A percentile compares a stretch with the other conserved stretches of the same genome.
phyloP scores from a whole-genome alignment of 2,797 vertebrate genomes.

The Graptemys geographica region DNA sequence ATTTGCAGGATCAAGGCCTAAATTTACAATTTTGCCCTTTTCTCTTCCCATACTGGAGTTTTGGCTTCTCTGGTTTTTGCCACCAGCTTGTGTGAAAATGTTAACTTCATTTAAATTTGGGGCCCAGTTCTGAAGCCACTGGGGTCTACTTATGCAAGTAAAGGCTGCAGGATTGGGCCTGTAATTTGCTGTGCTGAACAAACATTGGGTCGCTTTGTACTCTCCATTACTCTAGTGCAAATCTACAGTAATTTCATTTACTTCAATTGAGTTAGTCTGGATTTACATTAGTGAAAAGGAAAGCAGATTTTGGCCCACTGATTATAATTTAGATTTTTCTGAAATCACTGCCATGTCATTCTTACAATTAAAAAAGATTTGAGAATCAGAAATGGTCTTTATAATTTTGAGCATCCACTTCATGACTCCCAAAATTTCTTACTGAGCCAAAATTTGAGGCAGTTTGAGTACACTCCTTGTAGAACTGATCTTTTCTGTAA shows the following conservation, averaged over 20 bases:
- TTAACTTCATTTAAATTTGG: not conserved
- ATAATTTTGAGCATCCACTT: not conserved
- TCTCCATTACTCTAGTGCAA: rapidly evolving
- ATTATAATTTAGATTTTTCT: not conserved
- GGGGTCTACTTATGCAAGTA: not conserved
- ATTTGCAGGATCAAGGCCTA: rapidly evolving
- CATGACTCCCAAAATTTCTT: not conserved
- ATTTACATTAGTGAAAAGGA: not conserved
- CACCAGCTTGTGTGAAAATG: not conserved
- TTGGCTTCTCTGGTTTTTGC: not conserved
- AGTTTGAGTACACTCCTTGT: not conserved
- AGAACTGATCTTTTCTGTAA: not conserved
- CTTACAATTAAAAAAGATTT: not conserved
- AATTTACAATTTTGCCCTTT: not conserved
- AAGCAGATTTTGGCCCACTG: not conserved
- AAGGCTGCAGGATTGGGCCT: rapidly evolving
- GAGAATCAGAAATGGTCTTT: not conserved
- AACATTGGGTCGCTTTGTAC: rapidly evolving
- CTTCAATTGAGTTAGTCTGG: not conserved
- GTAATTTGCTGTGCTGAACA: rapidly evolving
- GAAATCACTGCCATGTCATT: rapidly evolving
- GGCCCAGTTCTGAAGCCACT: not conserved
- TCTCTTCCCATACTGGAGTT: not conserved
- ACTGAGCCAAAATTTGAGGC: not conserved
- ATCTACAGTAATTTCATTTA: not conserved